Evolutionary conservation across 2,797 vertebrate genomes (phyloP).

Genomic region (Propithecus perrieri): DNA sequence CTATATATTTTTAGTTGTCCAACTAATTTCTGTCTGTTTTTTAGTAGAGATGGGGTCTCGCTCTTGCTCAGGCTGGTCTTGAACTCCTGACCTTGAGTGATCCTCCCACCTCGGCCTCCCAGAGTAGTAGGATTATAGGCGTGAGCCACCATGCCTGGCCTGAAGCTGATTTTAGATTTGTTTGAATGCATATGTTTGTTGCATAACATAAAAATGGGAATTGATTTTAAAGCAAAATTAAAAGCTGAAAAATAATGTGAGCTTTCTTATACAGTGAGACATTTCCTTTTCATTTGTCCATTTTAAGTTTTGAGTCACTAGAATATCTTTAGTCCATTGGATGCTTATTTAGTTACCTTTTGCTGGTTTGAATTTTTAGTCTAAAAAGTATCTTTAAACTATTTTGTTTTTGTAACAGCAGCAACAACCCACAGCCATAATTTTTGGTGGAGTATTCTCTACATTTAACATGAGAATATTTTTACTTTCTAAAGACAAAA

Average conservation of each 20-base stretch:
- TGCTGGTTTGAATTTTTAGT: slow-evolving; percentile 23
- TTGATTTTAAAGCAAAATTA: slow-evolving; percentile 77
- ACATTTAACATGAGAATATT: slow-evolving; percentile 21
- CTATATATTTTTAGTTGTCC: no score
- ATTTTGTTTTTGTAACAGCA: slow-evolving; percentile 13
- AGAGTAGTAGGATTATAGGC: no score
- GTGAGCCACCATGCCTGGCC: no score
- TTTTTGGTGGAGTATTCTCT: slow-evolving; percentile 2
- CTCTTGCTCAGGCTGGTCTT: no score
- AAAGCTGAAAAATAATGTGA: slow-evolving; percentile 57
- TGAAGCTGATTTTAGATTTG: neutral
- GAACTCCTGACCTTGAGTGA: no score
- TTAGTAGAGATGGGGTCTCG: no score
- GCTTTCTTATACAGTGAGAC: neutral
- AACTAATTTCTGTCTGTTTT: no score
- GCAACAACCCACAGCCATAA: neutral
- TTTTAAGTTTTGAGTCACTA: neutral
- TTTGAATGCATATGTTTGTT: slow-evolving; percentile 77
- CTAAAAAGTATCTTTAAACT: slow-evolving; percentile 34
- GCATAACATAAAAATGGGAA: slow-evolving; percentile 70
- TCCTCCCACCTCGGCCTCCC: no score
- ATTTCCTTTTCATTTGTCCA: neutral
- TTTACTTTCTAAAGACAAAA: slow-evolving; percentile 30
- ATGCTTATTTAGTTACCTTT: slow-evolving; percentile 19
- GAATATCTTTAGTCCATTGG: neutral